Conservation (phyloP, 2,797 vertebrate species). For the Emydoidea blandingii region DNA sequence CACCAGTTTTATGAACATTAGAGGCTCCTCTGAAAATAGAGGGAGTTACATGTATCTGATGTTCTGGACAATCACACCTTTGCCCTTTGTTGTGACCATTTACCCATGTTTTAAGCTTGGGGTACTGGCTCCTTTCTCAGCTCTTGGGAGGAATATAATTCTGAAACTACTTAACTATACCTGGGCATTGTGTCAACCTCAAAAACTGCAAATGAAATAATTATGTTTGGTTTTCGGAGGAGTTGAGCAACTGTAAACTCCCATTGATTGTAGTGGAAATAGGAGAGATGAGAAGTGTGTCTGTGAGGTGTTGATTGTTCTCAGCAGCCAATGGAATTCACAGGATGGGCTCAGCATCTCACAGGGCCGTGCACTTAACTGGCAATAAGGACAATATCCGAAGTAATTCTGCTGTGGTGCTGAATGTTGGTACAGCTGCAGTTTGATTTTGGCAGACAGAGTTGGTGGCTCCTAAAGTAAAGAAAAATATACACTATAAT, state of each 20-base stretch:
- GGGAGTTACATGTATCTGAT: not conserved
- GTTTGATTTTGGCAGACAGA: not conserved
- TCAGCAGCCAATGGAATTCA: not conserved
- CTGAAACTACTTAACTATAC: not conserved
- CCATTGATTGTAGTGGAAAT: not conserved
- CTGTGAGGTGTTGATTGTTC: not conserved
- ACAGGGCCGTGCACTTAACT: not conserved
- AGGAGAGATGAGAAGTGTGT: not conserved
- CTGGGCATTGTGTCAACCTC: not conserved
- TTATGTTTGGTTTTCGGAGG: not conserved
- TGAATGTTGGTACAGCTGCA: not conserved
- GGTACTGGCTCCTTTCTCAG: not conserved
- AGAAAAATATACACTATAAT: not conserved
- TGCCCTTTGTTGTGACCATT: not conserved
- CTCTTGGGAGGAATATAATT: not conserved
- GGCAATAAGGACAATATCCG: not conserved
- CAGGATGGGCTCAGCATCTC: not conserved
- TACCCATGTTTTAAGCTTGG: not conserved
- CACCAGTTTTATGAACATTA: not conserved
- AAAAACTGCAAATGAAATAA: not conserved
- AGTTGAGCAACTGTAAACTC: not conserved
- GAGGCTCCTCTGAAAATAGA: not conserved
- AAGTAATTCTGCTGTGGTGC: not conserved
- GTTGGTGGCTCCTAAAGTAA: not conserved
- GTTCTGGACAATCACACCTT: not conserved